Base-by-base conservation (phyloP, 64 coral and sea anemone species). In the Dendronephthya gigantea region DNA sequence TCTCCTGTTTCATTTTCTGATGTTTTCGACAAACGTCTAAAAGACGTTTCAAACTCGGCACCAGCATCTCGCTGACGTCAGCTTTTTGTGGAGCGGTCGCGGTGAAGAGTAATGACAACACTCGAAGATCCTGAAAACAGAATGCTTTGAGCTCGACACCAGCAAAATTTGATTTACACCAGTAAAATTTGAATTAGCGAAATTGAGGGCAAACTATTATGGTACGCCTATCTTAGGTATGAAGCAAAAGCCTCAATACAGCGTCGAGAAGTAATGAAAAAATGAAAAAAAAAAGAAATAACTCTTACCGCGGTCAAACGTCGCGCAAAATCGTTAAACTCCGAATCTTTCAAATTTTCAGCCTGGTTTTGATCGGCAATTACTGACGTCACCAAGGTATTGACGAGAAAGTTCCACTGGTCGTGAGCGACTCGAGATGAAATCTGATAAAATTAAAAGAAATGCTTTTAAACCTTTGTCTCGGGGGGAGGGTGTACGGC, bases 281-380 rank as follows among this genome's bases (percentile, higher is more conserved):
- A n/a, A n/a, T n/a, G n/a, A n/a, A n/a, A n/a, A n/a, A n/a, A n/a
- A n/a, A n/a, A n/a, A n/a, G n/a, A n/a, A n/a, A n/a, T n/a, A n/a
- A n/a, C n/a, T 11, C 85, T 83, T 93, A 97, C 94, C 94, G 91
- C 94, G 68, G 94, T 97, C 10, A 97, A 88, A 58, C 94, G 87
- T 84, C 82, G 72, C 13, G 94, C 91, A 43, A 97, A 83, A 32
- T 84, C 86, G 84, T 76, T 84, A 23, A 97, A 89, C 49, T 91
- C 94, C 27, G 83, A 50, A 39, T 93, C 94, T 40, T 83, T 90
- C 19, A 90, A 89, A 31, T 82, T 84, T 49, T 92, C 92, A 30
- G 92, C 94, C 1, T 86, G 89, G 45, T 89, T 88, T 85, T 90
- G 89, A 81, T 97, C 94, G 30, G 94, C 94, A 23, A 97, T 93